phyloP scores from a whole-genome alignment of 2,797 vertebrate species.

The Danio albolineatus region DNA sequence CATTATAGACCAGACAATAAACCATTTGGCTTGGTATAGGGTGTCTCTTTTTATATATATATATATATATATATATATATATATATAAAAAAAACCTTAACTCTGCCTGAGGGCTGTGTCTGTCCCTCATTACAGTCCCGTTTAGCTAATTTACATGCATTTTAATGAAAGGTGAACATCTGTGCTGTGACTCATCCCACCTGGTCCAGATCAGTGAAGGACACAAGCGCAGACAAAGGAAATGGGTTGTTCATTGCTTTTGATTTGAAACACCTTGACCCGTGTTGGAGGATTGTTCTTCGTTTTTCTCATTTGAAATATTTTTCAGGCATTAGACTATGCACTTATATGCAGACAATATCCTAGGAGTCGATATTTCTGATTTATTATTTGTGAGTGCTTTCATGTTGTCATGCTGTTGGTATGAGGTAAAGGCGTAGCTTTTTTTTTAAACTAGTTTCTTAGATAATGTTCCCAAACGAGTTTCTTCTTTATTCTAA shows the following conservation, averaged over 20 bases:
- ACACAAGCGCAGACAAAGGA: conserved; percentile 17
- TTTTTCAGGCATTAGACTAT: too few relatives aligned
- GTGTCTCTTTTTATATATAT: too few relatives aligned
- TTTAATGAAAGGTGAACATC: conserved; percentile 48
- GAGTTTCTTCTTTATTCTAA: background rate
- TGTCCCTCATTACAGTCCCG: conserved; percentile 13
- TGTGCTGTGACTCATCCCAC: conserved; percentile 33
- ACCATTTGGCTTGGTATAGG: conserved; percentile 42
- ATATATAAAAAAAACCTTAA: background rate
- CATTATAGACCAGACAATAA: conserved; percentile 29
- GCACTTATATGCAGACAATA: too few relatives aligned
- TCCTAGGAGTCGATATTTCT: too few relatives aligned
- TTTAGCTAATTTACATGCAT: conserved; percentile 33
- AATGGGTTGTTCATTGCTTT: background rate
- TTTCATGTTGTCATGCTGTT: background rate
- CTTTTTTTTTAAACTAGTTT: background rate
- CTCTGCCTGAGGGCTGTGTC: background rate
- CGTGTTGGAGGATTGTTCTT: background rate
- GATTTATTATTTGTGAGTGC: background rate
- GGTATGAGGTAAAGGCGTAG: background rate
- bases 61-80: too few relatives aligned
- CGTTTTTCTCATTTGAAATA: background rate
- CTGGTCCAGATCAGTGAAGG: conserved; percentile 47
- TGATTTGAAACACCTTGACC: background rate
- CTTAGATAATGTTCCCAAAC: background rate